Evolutionary conservation across 2,113 vertebrate genomes (phyloP).

Genomic region (Cervus canadensis): DNA sequence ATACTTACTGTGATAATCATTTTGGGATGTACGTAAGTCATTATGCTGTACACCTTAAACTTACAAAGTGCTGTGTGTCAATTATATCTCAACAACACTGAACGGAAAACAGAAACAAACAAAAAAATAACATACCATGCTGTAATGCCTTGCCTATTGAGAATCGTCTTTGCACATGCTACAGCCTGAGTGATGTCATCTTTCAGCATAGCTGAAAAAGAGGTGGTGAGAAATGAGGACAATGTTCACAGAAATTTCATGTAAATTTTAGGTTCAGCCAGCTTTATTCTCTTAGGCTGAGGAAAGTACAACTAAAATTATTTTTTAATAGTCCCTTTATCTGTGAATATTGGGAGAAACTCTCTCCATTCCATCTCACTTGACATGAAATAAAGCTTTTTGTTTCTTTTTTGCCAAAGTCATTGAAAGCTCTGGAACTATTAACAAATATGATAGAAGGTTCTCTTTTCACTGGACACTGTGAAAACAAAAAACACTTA

Average conservation of each 20-base stretch:
- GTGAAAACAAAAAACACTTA: neutral
- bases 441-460: neutral
- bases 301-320: neutral
- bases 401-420: neutral
- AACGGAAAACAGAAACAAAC: neutral
- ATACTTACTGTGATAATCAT: neutral
- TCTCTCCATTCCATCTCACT: neutral
- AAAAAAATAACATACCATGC: slow-evolving; percentile 66
- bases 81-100: neutral
- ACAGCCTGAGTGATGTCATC: slow-evolving; percentile 52
- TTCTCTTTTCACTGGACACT: neutral
- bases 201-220: slow-evolving; percentile 31
- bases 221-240: neutral
- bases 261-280: neutral
- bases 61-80: neutral
- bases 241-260: neutral
- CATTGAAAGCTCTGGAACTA: neutral
- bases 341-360: neutral
- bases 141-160: slow-evolving; percentile 51
- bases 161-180: slow-evolving; percentile 64
- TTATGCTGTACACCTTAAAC: neutral
- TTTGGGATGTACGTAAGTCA: neutral
- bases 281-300: neutral
- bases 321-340: neutral
- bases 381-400: neutral